Conservation (phyloP, 2,888 invertebrate species). For the Drosophila lutescens region DNA sequence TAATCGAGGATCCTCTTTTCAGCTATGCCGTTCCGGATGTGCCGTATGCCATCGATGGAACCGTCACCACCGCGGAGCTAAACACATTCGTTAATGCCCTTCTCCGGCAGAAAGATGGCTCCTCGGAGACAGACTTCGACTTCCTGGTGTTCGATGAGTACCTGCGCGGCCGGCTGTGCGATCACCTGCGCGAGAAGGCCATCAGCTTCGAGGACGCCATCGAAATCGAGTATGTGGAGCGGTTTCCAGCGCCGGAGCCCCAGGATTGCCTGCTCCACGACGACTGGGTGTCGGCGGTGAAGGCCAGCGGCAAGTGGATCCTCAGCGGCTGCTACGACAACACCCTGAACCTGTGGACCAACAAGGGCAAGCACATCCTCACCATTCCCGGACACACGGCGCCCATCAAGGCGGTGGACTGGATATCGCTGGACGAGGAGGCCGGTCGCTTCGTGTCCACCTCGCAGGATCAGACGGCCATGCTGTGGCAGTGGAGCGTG, state of each 20-base stretch:
- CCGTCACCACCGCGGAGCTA: constrained; percentile 88
- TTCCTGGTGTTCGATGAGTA: constrained; percentile 94
- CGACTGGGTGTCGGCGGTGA: constrained; percentile 98
- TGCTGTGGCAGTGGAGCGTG: constrained; percentile 95
- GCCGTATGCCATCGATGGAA: constrained; percentile 92
- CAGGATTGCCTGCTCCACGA: constrained; percentile 96
- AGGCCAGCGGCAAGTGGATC: constrained; percentile 90
- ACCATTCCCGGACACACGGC: constrained; percentile 94
- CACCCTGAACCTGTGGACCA: constrained; percentile 95
- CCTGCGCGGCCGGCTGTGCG: constrained; percentile 87
- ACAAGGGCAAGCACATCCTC: constrained; percentile 92
- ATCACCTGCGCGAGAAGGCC: constrained; percentile 90
- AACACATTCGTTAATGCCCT: constrained; percentile 92
- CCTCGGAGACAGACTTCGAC: constrained; percentile 89
- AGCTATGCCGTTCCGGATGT: constrained; percentile 95
- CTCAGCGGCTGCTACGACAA: constrained; percentile 97
- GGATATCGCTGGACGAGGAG: constrained; percentile 90
- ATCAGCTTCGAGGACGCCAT: constrained; percentile 93
- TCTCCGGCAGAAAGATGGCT: constrained; percentile 82
- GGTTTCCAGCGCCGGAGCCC: constrained; percentile 95
- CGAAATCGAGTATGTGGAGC: constrained; percentile 95
- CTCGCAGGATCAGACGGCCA: constrained; percentile 96
- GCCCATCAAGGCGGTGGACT: constrained; percentile 94
- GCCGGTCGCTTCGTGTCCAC: constrained; percentile 90
- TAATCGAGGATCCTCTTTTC: constrained; percentile 17